Conservation (phyloP, 2,888 invertebrate genomes). For the Protophormia terraenovae region DNA sequence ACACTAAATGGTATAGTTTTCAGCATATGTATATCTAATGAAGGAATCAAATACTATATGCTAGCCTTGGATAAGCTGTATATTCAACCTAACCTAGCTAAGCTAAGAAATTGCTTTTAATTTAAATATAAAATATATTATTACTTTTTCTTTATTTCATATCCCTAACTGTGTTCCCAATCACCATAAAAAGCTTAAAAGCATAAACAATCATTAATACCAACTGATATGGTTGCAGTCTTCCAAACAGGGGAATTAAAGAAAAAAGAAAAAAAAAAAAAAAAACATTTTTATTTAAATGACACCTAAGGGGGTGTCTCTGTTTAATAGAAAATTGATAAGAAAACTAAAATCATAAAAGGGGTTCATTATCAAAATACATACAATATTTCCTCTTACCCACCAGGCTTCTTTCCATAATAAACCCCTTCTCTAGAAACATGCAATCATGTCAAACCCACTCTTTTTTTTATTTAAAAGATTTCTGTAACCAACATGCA, state of each 20-base stretch:
- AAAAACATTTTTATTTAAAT: background rate
- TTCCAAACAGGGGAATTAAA: background rate
- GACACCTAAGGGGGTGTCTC: background rate
- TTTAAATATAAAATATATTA: too few species aligned
- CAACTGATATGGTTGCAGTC: background rate
- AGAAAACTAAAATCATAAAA: conserved; percentile 13
- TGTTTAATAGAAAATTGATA: background rate
- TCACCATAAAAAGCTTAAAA: background rate
- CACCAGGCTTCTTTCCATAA: too few species aligned
- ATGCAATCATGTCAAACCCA: background rate
- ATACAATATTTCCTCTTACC: background rate
- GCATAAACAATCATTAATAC: conserved; percentile 4
- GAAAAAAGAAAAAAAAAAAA: background rate
- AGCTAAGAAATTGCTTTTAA: too few species aligned
- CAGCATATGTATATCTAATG: too few species aligned
- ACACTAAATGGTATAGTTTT: too few species aligned
- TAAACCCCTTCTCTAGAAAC: background rate
- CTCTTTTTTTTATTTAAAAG: background rate
- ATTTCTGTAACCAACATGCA: background rate
- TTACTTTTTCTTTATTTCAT: too few species aligned
- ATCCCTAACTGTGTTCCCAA: background rate
- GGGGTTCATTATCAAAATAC: background rate
- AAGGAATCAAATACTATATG: too few species aligned
- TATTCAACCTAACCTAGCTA: too few species aligned
- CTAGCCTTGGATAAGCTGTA: too few species aligned